A percentile compares a stretch with the other conserved stretches of the same genome.
phyloP scores from a whole-genome alignment of 2,797 vertebrate species.

The Phataginus tricuspis region DNA sequence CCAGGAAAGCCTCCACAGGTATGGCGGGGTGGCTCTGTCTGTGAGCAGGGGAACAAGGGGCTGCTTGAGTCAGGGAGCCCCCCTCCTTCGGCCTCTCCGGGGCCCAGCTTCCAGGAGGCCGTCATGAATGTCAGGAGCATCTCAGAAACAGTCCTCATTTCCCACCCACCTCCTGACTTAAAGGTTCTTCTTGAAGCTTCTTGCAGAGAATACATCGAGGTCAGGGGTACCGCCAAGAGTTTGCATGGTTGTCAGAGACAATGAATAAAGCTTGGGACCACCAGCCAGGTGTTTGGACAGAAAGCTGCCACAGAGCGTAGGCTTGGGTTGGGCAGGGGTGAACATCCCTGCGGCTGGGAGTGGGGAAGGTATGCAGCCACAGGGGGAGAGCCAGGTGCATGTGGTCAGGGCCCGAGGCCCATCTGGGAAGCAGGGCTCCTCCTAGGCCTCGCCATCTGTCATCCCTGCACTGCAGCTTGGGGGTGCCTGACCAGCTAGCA shows the following conservation, averaged over 20 bases:
- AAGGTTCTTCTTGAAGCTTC: background rate
- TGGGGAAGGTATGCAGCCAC: background rate
- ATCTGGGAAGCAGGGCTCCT: background rate
- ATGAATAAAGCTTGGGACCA: background rate
- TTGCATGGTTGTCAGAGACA: background rate
- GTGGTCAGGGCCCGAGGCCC: background rate
- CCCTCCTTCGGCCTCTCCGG: background rate
- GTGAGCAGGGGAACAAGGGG: too few species aligned
- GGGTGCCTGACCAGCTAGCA: background rate
- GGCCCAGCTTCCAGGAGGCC: background rate
- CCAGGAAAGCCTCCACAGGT: slow-evolving; percentile 88
- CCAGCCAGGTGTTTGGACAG: background rate
- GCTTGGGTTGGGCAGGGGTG: background rate
- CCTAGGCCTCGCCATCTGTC: background rate
- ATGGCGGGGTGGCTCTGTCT: background rate
- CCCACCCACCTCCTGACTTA: background rate
- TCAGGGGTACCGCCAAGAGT: background rate
- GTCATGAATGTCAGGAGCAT: background rate
- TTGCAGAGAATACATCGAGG: background rate
- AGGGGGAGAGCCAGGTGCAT: background rate
- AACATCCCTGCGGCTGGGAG: background rate
- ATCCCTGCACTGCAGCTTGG: background rate
- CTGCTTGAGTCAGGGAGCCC: background rate
- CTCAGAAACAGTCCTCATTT: background rate
- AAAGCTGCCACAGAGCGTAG: background rate